These are phyloP conservation scores for Myocastor coypus DNA, from an alignment of 2,113 vertebrate species.

Conservation along the genomic window DNA sequence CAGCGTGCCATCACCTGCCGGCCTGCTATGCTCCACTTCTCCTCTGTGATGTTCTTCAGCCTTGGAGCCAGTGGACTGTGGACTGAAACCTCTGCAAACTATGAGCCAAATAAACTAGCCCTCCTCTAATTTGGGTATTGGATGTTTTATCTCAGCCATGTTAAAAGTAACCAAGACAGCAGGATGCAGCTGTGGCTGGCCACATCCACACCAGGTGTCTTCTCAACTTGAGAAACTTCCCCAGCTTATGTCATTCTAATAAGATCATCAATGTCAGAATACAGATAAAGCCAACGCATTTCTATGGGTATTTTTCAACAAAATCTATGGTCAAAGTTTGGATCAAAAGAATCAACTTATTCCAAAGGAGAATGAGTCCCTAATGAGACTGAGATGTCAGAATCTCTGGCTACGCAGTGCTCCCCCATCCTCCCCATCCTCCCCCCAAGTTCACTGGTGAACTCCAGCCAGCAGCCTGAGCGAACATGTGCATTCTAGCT, in stretches of 20 bases:
- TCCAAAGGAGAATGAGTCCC: neutral
- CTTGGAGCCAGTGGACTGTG: neutral
- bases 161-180: neutral
- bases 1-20: neutral
- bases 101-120: neutral
- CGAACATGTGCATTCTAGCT: rapidly evolving
- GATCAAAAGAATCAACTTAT: neutral
- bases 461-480: neutral
- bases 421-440: rapidly evolving
- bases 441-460: rapidly evolving
- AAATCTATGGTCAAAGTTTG: neutral
- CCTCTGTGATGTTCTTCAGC: neutral
- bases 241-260: neutral
- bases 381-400: neutral
- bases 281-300: neutral
- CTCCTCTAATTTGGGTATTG: neutral
- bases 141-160: neutral
- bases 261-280: neutral
- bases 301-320: neutral
- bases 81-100: neutral
- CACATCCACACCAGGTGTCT: rapidly evolving
- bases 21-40: neutral
- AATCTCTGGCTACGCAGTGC: neutral
- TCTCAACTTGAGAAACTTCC: neutral
- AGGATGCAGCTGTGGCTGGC: neutral